Evolutionary conservation across 1,140 invertebrate species (phyloP).

Genomic region (Bilobella aurantiaca): DNA sequence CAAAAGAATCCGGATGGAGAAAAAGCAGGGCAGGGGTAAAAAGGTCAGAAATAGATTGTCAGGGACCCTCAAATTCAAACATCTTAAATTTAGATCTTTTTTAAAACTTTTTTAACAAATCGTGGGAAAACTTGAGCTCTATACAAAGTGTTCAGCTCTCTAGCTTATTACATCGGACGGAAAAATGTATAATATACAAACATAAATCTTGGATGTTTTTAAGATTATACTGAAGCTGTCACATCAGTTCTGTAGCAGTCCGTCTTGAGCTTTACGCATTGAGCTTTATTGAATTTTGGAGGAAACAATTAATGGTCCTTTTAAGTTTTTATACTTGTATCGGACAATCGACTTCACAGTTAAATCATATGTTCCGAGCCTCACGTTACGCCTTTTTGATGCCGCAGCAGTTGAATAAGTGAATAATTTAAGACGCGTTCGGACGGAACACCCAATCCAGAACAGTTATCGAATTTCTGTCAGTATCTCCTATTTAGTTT

Average conservation of each 20-base stretch:
- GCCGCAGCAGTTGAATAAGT: background rate
- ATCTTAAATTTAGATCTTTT: background rate
- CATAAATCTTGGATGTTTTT: background rate
- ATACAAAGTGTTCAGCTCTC: too few relatives aligned
- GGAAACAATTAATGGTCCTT: too few relatives aligned
- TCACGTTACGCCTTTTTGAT: too few relatives aligned
- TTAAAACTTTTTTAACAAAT: conserved; percentile 2
- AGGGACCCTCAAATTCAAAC: too few relatives aligned
- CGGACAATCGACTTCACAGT: background rate
- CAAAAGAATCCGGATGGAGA: background rate
- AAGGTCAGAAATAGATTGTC: too few relatives aligned
- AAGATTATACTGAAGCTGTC: too few relatives aligned
- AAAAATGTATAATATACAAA: background rate
- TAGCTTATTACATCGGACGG: background rate
- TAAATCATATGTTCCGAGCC: background rate
- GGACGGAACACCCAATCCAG: background rate
- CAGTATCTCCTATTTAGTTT: background rate
- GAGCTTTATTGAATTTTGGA: too few relatives aligned
- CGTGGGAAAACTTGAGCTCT: background rate
- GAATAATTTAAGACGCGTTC: background rate
- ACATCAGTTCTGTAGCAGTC: too few relatives aligned
- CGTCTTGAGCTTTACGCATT: too few relatives aligned
- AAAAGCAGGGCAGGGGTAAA: background rate
- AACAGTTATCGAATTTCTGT: background rate
- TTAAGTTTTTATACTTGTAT: background rate